Evolutionary conservation across 1,140 invertebrate genomes (phyloP), one percentile per base, ranked within the genome.

Genomic region (Stegodyphus dumicola): DNA sequence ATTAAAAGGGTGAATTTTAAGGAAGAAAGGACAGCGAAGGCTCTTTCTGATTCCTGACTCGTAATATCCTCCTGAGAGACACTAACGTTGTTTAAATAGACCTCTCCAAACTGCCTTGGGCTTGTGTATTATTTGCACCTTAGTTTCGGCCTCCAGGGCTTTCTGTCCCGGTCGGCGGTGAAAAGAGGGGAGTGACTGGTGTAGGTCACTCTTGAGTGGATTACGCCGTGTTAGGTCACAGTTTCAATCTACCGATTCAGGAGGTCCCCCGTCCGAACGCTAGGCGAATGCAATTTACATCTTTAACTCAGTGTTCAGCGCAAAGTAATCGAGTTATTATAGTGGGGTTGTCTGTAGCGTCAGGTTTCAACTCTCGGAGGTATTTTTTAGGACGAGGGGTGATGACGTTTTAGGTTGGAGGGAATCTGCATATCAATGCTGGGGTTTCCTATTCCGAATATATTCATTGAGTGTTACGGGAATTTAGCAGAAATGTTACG

Each of bases 1-100:
- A 33, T 33, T 33, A 33, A 33, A 33, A 33, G 33, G 33, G 33
- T 33, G 33, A 33, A 33, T 33, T 33, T 33, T 33, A 33, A 33
- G 33, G 33, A 33, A 33, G 33, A 33, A 33, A 33, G 33, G 33
- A 33, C 33, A 33, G 33, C 3, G 33, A 33, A 33, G 33, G 33
- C 33, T 33, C 33, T 33, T 33, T 33, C 33, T 1, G 33, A 33
- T 33, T 33, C 56, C 15, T 60, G 15, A 15, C 79, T 71, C 65
- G 70, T 83, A 83, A 83, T 83, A 83, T 75, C 70, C 73, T 70
- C 79, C 65, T 52, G 56, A 33, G 53, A 83, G 79, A 65, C 60
- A 51, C 70, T 83, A 83, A 83, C 74, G 79, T 70, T 83, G 79
- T 83, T 83, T 83, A 83, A 83, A 83, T 83, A 83, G 79, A 83